phyloP scores from a whole-genome alignment of 2,797 vertebrate species.

The Scarus forsteni region DNA sequence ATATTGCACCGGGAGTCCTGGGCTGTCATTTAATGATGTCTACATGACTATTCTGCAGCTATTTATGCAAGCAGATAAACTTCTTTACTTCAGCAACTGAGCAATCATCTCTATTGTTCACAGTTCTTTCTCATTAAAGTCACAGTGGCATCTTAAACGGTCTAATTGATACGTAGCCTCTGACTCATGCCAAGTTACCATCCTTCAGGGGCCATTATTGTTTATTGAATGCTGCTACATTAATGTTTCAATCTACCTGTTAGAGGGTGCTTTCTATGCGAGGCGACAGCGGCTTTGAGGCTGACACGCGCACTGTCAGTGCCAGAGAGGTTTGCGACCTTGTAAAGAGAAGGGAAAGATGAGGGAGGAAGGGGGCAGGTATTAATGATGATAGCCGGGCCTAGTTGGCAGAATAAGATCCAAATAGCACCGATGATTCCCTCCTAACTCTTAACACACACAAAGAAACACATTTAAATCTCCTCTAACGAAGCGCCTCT shows the following conservation, averaged over 20 bases:
- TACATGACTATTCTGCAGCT: constrained; percentile 65
- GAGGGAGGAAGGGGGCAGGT: constrained; percentile 41
- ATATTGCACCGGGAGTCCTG: constrained; percentile 68
- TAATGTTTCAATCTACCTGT: constrained; percentile 67
- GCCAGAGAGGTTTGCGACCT: constrained; percentile 67
- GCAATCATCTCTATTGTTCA: constrained; percentile 53
- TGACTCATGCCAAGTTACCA: constrained; percentile 56
- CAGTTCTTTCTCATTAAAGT: constrained; percentile 64
- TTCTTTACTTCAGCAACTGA: constrained; percentile 56
- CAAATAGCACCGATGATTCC: constrained; percentile 66
- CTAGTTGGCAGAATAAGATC: constrained; percentile 62
- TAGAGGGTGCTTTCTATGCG: constrained; percentile 37
- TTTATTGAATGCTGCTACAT: constrained; percentile 61
- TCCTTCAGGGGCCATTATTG: constrained; percentile 59
- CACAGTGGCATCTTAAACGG: constrained; percentile 60
- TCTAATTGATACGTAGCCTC: constrained; percentile 74
- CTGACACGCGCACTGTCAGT: constrained; percentile 52
- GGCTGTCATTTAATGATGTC: constrained; percentile 75
- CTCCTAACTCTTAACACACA: constrained; percentile 57
- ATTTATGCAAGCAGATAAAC: constrained; percentile 69
- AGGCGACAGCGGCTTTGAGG: constrained; percentile 62
- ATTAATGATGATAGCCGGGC: constrained; percentile 72
- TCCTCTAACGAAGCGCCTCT: constrained; percentile 77
- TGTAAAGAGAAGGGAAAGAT: constrained; percentile 65
- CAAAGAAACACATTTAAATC: constrained; percentile 77